Evolutionary conservation across 23 tunicate species (phyloP).

Genomic region (Diplosoma virens): DNA sequence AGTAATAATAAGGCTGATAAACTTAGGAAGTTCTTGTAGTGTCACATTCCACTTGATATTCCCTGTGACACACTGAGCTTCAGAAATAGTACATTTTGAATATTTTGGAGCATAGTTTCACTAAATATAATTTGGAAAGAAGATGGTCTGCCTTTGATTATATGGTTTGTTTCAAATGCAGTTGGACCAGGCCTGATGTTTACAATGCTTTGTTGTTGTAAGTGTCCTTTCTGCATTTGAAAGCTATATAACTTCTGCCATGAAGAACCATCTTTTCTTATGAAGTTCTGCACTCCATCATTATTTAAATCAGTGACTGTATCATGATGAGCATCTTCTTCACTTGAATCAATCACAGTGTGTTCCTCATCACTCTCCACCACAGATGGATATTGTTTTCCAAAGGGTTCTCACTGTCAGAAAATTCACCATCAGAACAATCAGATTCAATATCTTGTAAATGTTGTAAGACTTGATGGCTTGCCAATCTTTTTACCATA

Average conservation of each 20-base stretch:
- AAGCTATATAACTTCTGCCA: neutral
- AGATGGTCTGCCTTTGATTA: too few relatives aligned
- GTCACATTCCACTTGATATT: slow-evolving; percentile 15
- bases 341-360: neutral
- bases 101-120: slow-evolving; percentile 8
- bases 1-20: too few relatives aligned
- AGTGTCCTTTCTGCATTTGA: slow-evolving; percentile 1
- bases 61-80: neutral
- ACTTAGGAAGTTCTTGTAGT: slow-evolving; percentile 5
- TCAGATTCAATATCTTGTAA: too few relatives aligned
- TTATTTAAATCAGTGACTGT: neutral
- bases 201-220: slow-evolving; percentile 10
- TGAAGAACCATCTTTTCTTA: slow-evolving; percentile 6
- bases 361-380: slow-evolving; percentile 17
- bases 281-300: neutral
- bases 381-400: slow-evolving; percentile 7
- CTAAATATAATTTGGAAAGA: slow-evolving; percentile 7
- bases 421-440: too few relatives aligned
- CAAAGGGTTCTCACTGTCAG: slow-evolving; percentile 23
- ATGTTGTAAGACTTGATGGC: too few relatives aligned
- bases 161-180: neutral
- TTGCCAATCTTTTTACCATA: neutral
- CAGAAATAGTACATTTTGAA: too few relatives aligned
- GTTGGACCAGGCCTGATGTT: slow-evolving; percentile 7
- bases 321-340: neutral